Evolutionary conservation across 1,140 invertebrate genomes (phyloP).

Genomic region (Aleiodes sp.): DNA sequence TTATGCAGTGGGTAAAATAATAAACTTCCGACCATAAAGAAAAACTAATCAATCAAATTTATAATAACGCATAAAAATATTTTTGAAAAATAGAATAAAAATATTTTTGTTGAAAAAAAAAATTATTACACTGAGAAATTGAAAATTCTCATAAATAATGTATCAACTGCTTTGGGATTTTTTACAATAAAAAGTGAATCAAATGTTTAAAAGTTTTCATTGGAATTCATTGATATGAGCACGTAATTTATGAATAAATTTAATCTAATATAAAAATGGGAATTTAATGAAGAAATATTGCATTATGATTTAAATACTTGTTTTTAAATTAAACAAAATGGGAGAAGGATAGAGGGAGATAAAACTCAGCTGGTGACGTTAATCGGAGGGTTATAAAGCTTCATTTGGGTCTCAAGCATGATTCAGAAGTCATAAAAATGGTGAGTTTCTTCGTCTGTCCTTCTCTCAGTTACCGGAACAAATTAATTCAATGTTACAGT

Average conservation of each 20-base stretch:
- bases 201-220: constrained; percentile 33
- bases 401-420: constrained; percentile 43
- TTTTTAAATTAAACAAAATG: constrained; percentile 33
- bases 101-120: neutral
- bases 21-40: too few species aligned
- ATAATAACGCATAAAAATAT: neutral
- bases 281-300: constrained; percentile 22
- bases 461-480: constrained; percentile 59
- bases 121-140: neutral
- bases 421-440: constrained; percentile 52
- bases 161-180: constrained; percentile 29
- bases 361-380: constrained; percentile 48
- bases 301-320: constrained; percentile 10
- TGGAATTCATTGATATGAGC: constrained; percentile 26
- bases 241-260: constrained; percentile 7
- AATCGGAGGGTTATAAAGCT: constrained; percentile 47
- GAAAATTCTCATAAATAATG: too few species aligned
- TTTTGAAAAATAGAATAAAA: neutral
- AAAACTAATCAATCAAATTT: too few species aligned
- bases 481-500: constrained; percentile 17
- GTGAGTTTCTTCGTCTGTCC: constrained; percentile 66
- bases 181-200: constrained; percentile 39
- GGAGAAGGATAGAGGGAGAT: constrained; percentile 65
- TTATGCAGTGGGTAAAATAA: too few species aligned
- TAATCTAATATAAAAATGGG: constrained; percentile 21